Evolutionary conservation across 1,140 invertebrate species (phyloP).

Genomic region (Aphelinus certus): DNA sequence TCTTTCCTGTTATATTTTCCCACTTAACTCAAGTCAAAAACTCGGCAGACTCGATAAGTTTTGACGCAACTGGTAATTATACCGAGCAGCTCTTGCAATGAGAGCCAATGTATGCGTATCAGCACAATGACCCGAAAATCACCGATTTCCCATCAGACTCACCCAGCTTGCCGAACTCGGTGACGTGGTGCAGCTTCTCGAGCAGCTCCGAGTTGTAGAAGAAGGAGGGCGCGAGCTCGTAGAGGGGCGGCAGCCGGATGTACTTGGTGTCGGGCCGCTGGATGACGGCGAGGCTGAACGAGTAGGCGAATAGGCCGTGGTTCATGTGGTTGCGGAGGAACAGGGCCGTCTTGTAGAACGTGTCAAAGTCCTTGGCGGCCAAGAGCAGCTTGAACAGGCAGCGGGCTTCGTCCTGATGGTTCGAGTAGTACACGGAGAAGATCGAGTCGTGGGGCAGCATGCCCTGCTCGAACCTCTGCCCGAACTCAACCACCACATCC

Average conservation of each 20-base stretch:
- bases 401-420: conserved; percentile 67
- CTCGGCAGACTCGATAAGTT: no score
- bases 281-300: conserved; percentile 69
- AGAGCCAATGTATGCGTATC: no score
- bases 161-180: conserved; percentile 52
- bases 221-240: conserved; percentile 73
- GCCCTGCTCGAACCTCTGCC: conserved; percentile 55
- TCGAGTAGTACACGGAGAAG: conserved; percentile 60
- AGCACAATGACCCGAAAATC: neutral
- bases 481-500: conserved; percentile 55
- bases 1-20: no score
- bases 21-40: no score
- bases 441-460: conserved; percentile 63
- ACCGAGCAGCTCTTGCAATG: no score
- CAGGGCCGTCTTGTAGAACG: conserved; percentile 73
- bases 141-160: neutral
- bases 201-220: conserved; percentile 71
- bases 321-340: conserved; percentile 73
- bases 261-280: conserved; percentile 70
- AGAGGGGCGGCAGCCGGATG: conserved; percentile 71
- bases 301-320: conserved; percentile 72
- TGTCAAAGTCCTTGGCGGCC: conserved; percentile 71
- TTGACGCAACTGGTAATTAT: no score
- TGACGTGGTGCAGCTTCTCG: conserved; percentile 65
- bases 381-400: conserved; percentile 70